A percentile compares a stretch with the other conserved stretches of the same genome.
Evolutionary conservation across 1,140 invertebrate genomes (phyloP).

Genomic region (Aethina tumida): DNA sequence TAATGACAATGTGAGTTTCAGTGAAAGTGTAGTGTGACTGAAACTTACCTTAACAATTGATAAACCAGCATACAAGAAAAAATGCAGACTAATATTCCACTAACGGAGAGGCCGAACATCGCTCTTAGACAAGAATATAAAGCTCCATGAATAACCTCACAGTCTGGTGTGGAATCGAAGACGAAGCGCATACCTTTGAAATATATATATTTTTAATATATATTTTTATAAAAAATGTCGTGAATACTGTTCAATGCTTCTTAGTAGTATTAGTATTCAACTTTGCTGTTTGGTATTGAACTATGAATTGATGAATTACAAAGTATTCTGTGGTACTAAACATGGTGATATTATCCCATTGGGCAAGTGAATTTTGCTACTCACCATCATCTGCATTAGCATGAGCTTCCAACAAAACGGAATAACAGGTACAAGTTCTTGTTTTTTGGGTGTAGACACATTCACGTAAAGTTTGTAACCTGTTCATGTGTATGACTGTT

Average conservation of each 20-base stretch:
- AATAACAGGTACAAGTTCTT: conserved; percentile 67
- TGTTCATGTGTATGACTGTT: conserved; percentile 87
- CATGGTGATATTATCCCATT: not conserved
- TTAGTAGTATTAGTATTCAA: no score
- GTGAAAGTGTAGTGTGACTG: no score
- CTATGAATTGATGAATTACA: no score
- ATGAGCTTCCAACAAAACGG: conserved; percentile 49
- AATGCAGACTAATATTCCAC: conserved; percentile 79
- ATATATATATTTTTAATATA: not conserved
- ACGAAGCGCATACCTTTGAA: conserved; percentile 48
- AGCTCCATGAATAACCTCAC: conserved; percentile 77
- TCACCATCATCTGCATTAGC: conserved; percentile 49
- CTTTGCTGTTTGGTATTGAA: no score
- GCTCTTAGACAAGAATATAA: conserved; percentile 77
- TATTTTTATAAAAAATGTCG: not conserved
- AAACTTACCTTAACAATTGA: conserved; percentile 67
- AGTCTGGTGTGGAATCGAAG: conserved; percentile 75
- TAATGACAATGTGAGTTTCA: no score
- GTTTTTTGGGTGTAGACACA: conserved; percentile 75
- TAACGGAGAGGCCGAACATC: conserved; percentile 80
- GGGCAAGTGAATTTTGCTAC: conserved; percentile 4
- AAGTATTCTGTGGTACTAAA: no score
- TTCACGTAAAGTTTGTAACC: conserved; percentile 73
- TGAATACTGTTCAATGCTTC: no score
- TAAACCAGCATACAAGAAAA: conserved; percentile 88